These are phyloP conservation scores for Hipposideros armiger DNA, from an alignment of 2,113 vertebrate species.

Conservation along the genomic window DNA sequence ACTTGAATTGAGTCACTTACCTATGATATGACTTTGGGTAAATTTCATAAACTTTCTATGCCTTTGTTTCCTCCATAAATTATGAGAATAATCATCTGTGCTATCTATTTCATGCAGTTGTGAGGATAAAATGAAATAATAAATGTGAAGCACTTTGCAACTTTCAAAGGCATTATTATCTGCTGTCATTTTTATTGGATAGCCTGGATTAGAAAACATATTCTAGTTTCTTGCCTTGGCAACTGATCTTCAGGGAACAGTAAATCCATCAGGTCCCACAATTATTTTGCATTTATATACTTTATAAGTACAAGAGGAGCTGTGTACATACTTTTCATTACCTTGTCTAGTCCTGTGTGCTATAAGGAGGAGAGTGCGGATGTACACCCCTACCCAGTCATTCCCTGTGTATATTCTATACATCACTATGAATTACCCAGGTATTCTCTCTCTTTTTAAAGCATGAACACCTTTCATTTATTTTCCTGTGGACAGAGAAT, in stretches of 20 bases:
- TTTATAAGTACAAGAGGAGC: slow-evolving; percentile 17
- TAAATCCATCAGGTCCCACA: background rate
- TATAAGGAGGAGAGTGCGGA: background rate
- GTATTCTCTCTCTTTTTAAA: background rate
- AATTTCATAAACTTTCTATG: background rate
- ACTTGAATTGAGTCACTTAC: background rate
- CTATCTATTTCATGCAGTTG: background rate
- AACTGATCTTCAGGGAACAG: slow-evolving; percentile 38
- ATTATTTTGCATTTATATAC: slow-evolving; percentile 22
- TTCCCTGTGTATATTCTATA: background rate
- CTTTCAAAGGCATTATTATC: slow-evolving; percentile 63
- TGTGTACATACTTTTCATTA: background rate
- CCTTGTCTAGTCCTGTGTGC: background rate
- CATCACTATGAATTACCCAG: background rate
- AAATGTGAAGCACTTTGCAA: slow-evolving; percentile 48
- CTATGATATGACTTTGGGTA: background rate
- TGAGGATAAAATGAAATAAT: slow-evolving; percentile 60
- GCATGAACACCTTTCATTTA: background rate
- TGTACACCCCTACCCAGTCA: background rate
- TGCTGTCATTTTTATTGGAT: slow-evolving; percentile 46
- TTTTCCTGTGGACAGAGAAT: background rate
- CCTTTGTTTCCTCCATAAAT: slow-evolving; percentile 47
- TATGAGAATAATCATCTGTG: slow-evolving; percentile 12
- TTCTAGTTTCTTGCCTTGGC: slow-evolving; percentile 40
- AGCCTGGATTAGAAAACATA: slow-evolving; percentile 53